Conservation (phyloP, 2,888 invertebrate genomes). For the Exocentrus adspersus region DNA sequence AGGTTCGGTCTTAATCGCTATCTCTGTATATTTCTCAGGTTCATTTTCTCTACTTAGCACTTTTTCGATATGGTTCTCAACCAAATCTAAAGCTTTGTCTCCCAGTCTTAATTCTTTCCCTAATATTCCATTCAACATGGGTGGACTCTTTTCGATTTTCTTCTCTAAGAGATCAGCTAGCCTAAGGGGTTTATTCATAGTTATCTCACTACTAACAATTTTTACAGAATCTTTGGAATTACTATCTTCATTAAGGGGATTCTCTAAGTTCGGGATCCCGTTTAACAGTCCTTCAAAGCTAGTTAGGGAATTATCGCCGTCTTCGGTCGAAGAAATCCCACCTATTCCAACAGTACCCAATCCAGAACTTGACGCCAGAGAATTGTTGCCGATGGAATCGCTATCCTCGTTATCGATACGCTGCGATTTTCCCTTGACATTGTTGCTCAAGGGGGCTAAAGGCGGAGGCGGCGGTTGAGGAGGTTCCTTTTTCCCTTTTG, state of each 20-base stretch:
- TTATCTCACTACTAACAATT: constrained; percentile 51
- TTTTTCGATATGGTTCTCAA: constrained; percentile 70
- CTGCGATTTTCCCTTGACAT: constrained; percentile 45
- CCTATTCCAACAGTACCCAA: constrained; percentile 63
- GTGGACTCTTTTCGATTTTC: constrained; percentile 72
- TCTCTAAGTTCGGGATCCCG: constrained; percentile 68
- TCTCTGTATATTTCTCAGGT: constrained; percentile 26
- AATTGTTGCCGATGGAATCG: constrained; percentile 66
- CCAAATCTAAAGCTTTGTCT: constrained; percentile 68
- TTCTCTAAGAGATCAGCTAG: constrained; percentile 85
- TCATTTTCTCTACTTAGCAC: constrained; percentile 59
- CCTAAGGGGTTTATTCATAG: constrained; percentile 75
- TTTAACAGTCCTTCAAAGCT: constrained; percentile 73
- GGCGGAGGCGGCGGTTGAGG: constrained; percentile 66
- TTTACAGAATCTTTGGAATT: constrained; percentile 64
- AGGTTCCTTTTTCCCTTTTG: constrained; percentile 61
- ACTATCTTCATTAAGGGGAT: constrained; percentile 66
- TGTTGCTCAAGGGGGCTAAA: constrained; percentile 62
- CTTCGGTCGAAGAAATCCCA: constrained; percentile 64
- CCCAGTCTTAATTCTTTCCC: constrained; percentile 69
- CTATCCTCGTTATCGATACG: constrained; percentile 63
- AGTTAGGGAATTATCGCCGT: constrained; percentile 70
- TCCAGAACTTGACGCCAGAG: constrained; percentile 69
- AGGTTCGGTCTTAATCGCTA: constrained; percentile 19
- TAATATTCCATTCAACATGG: constrained; percentile 67